Conservation (phyloP, 2,888 invertebrate species). For the Hirtodrosophila trivittata region DNA sequence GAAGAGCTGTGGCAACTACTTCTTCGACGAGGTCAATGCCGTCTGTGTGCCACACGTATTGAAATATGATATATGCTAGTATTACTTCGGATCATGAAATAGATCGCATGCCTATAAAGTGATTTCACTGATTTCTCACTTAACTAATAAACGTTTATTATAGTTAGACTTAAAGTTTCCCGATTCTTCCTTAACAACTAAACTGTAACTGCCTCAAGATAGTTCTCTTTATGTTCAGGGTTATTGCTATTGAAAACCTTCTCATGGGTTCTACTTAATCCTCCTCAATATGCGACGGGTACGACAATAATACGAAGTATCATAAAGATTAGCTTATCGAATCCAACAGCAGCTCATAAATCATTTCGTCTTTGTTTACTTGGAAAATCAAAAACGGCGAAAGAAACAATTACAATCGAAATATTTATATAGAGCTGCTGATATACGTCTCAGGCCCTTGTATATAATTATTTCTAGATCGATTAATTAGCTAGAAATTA, state of each 20-base stretch:
- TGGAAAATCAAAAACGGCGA: conserved; percentile 33
- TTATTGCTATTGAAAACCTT: too few species aligned
- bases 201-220: too few species aligned
- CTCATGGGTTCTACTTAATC: not conserved
- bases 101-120: conserved; percentile 13
- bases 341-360: conserved; percentile 21
- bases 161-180: conserved; percentile 9
- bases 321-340: conserved; percentile 39
- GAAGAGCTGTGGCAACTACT: conserved; percentile 68
- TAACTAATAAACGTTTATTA: conserved; percentile 4
- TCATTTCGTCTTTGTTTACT: conserved; percentile 17
- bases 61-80: conserved; percentile 57
- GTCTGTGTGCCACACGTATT: conserved; percentile 55
- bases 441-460: conserved; percentile 6
- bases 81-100: conserved; percentile 11
- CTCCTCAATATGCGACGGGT: conserved; percentile 9
- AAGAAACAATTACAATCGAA: conserved; percentile 10
- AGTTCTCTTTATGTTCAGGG: too few species aligned
- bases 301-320: conserved; percentile 1
- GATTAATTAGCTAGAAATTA: conserved; percentile 56
- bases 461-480: conserved; percentile 45
- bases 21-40: conserved; percentile 69
- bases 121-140: conserved; percentile 16
- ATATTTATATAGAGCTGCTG: conserved; percentile 17
- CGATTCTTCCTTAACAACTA: too few species aligned